A percentile compares a stretch with the other conserved stretches of the same genome.
phyloP scores from a whole-genome alignment of 2,113 vertebrate genomes.

The Colaptes auratus region DNA sequence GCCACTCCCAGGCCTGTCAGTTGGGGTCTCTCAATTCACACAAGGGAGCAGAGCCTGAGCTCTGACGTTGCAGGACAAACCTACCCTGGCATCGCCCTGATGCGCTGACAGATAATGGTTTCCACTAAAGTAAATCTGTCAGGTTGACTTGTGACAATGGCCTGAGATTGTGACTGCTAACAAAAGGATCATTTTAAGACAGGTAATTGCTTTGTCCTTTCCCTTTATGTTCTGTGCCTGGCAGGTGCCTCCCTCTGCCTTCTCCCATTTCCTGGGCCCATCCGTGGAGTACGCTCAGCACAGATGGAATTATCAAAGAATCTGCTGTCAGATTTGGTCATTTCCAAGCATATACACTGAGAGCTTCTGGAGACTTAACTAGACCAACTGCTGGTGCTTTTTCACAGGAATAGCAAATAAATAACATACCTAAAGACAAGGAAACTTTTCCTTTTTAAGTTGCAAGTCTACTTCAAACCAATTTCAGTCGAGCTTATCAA shows the following conservation, averaged over 20 bases:
- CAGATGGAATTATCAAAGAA: constrained; percentile 48
- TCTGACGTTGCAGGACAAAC: not conserved
- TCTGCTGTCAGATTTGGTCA: constrained; percentile 33
- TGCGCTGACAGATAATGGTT: not conserved
- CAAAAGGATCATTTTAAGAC: constrained; percentile 32
- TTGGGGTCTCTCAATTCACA: fast-evolving
- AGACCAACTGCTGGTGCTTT: constrained; percentile 25
- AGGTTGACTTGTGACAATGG: not conserved
- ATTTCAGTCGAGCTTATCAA: not conserved
- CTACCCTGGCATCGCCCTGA: not conserved
- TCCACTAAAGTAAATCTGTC: not conserved
- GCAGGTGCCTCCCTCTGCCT: constrained; percentile 1
- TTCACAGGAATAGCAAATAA: constrained; percentile 47
- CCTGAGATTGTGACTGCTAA: not conserved
- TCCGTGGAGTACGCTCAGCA: not conserved
- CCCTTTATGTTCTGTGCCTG: not conserved
- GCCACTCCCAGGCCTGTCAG: not conserved
- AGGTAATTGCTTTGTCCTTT: constrained; percentile 18
- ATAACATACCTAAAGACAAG: constrained; percentile 1
- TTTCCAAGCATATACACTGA: constrained; percentile 13
- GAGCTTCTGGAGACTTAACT: constrained; percentile 1
- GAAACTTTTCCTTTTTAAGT: not conserved
- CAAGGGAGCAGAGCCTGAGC: not conserved
- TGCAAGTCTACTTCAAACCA: not conserved
- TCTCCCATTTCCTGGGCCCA: not conserved